These are phyloP conservation scores for Nemopilema nomurai DNA, from an alignment of 30 jellyfish, hydroid and myxozoan species.

Conservation along the genomic window DNA sequence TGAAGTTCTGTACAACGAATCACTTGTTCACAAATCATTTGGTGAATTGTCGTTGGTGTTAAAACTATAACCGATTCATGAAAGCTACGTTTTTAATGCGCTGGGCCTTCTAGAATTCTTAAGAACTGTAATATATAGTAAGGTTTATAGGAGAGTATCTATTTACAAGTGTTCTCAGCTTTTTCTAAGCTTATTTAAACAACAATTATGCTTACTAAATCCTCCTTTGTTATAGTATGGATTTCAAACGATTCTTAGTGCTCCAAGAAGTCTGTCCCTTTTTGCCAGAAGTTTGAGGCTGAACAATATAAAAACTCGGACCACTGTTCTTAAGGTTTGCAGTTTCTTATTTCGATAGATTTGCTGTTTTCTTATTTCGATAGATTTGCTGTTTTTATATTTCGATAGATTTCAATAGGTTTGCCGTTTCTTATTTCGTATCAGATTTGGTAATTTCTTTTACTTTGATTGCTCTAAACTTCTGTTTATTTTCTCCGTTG, in stretches of 20 bases:
- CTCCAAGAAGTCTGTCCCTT: slow-evolving; percentile 84
- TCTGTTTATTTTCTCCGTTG: too few species aligned
- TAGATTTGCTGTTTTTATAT: too few species aligned
- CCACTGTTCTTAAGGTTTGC: slow-evolving; percentile 86
- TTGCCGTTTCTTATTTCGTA: too few species aligned
- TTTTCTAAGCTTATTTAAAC: not conserved
- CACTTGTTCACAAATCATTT: too few species aligned
- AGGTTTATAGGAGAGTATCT: not conserved
- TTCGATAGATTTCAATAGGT: too few species aligned
- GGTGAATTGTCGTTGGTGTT: too few species aligned
- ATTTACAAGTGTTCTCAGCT: not conserved
- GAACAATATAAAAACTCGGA: slow-evolving; percentile 76
- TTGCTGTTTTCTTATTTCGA: too few species aligned
- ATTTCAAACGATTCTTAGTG: slow-evolving; percentile 76
- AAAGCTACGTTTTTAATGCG: not conserved
- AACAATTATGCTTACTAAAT: not conserved
- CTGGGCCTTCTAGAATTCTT: not conserved
- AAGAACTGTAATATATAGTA: not conserved
- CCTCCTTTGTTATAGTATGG: slow-evolving; percentile 74
- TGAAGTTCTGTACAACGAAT: too few species aligned
- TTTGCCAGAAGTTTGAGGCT: slow-evolving; percentile 83
- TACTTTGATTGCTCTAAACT: too few species aligned
- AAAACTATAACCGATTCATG: too few species aligned
- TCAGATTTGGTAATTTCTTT: too few species aligned
- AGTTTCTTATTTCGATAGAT: too few species aligned